Conservation (phyloP, 1,140 invertebrate species). For the Galleria mellonella region DNA sequence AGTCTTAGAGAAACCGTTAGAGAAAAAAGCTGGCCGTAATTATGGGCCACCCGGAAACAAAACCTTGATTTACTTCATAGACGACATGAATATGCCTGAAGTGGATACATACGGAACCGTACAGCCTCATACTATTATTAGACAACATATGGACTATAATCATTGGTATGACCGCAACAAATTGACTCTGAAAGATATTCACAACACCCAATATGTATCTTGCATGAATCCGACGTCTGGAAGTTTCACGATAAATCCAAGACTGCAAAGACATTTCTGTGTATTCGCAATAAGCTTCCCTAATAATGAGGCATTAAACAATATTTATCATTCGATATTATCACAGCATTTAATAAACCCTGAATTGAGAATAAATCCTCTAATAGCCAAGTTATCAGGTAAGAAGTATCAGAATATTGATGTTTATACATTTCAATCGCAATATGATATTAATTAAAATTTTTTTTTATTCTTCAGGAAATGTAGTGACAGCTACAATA, state of each 20-base stretch:
- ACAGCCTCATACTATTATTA: constrained; percentile 95
- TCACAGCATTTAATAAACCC: constrained; percentile 89
- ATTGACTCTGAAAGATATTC: constrained; percentile 94
- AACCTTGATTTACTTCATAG: constrained; percentile 96
- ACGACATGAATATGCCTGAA: constrained; percentile 99
- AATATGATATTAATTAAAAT: constrained; percentile 1
- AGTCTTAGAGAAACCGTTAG: constrained; percentile 95
- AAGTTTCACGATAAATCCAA: constrained; percentile 96
- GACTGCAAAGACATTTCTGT: constrained; percentile 94
- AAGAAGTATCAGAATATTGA: constrained; percentile 24
- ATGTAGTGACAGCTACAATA: constrained; percentile 87
- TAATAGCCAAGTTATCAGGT: constrained; percentile 76
- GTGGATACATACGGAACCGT: constrained; percentile 96
- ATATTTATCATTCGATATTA: constrained; percentile 92
- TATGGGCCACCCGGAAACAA: constrained; percentile 96
- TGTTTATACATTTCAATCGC: not conserved
- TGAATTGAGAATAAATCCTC: constrained; percentile 83
- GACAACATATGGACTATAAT: constrained; percentile 95
- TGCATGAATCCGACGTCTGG: constrained; percentile 99
- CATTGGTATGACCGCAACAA: constrained; percentile 97
- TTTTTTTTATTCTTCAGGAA: constrained; percentile 62
- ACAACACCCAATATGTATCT: constrained; percentile 96
- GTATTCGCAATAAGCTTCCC: constrained; percentile 97
- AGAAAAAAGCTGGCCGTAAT: constrained; percentile 97
- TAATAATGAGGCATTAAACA: constrained; percentile 87